Conservation (phyloP, 1,140 invertebrate species). For the Habropoda laboriosa region DNA sequence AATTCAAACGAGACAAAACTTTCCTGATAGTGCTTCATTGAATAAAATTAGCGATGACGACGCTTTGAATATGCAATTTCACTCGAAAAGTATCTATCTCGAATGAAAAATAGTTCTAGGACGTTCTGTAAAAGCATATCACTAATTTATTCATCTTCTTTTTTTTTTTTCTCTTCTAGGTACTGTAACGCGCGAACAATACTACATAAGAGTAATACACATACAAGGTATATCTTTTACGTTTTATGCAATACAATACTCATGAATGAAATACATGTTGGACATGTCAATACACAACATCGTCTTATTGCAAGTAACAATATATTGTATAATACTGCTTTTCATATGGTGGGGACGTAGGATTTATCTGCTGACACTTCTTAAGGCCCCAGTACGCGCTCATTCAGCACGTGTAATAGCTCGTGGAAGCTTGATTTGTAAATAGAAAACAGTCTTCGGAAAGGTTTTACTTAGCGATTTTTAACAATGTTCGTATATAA, state of each 20-base stretch:
- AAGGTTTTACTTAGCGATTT: neutral
- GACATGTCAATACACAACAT: neutral
- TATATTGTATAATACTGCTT: constrained; percentile 35
- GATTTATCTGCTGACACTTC: constrained; percentile 45
- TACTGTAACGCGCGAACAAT: neutral
- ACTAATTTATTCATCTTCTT: neutral
- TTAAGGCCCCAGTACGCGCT: constrained; percentile 35
- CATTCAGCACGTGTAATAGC: constrained; percentile 2
- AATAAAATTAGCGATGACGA: neutral
- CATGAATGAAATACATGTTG: constrained; percentile 26
- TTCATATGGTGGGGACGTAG: constrained; percentile 54
- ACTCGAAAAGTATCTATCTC: neutral
- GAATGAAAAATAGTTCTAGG: neutral
- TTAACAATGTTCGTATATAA: constrained; percentile 10
- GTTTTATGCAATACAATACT: neutral
- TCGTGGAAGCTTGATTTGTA: neutral
- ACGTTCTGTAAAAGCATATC: neutral
- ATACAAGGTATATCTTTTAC: neutral
- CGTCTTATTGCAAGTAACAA: constrained; percentile 23
- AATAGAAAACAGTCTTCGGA: neutral
- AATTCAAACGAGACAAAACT: neutral
- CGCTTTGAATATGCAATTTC: neutral
- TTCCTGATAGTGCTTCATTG: neutral
- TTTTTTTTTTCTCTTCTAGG: neutral
- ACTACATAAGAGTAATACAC: neutral